Evolutionary conservation across 2,113 vertebrate genomes (phyloP), one percentile per base, ranked within the genome.

Genomic region (Microtus montanus): DNA sequence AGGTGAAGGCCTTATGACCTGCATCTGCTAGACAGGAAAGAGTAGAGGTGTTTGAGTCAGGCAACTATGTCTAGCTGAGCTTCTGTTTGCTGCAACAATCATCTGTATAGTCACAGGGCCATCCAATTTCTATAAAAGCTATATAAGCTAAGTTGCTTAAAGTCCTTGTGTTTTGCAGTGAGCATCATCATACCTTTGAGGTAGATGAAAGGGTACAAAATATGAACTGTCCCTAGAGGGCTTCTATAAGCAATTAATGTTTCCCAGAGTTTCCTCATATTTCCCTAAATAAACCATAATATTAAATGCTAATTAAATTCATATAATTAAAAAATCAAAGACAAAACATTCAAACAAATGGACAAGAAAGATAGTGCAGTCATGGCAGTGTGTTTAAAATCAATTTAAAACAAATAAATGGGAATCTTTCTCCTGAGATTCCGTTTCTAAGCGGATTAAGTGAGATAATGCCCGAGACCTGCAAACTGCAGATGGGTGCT

Each of bases 251-350:
- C 33, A 66, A 11, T 74, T 44, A 84, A n/a, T 89, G n/a, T 75
- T 89, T 75, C 68, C 10, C 24, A n/a, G 24, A 89, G n/a, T 17
- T 89, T 92, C 73, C 8, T 13, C 15, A n/a, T 26, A 5, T 89
- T 64, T 78, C 20, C 2, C n/a, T 87, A 84, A 71, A 85, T 77
- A n/a, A 66, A 86, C 19, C 73, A 22, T 82, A 41, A 33, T 78
- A 5, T 75, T 91, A 95, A 92, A 77, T 90, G 11, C 8, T 54
- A 61, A 91, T 92, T 91, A 91, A 71, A 44, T 33, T 64, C 66
- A 13, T 14, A 0, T 78, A 68, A 89, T 80, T 85, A 75, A 93
- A 97, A 97, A 83, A 73, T 52, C 52, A 90, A 49, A 92, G 54
- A 58, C 66, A 66, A 88, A 38, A 14, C 58, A 17, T 63, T 91